Conservation (phyloP, 2,113 vertebrate species). For the Prolemur simus region DNA sequence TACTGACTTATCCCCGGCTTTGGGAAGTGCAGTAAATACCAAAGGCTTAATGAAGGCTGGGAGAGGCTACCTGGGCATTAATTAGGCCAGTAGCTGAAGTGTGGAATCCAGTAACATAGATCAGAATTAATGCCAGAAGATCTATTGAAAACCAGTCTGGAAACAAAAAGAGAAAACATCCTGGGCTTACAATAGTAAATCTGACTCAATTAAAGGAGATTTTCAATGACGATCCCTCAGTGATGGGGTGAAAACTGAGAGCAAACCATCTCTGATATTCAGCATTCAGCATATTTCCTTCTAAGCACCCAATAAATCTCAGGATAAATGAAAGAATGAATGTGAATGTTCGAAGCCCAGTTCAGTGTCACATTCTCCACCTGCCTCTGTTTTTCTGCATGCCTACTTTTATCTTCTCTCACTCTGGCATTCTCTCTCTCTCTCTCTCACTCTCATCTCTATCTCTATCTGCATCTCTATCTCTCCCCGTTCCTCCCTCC, state of each 20-base stretch:
- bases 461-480: no score
- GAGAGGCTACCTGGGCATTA: neutral
- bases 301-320: neutral
- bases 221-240: slow-evolving; percentile 4
- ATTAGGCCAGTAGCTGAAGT: slow-evolving; percentile 37
- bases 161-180: neutral
- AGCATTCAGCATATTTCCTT: neutral
- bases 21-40: neutral
- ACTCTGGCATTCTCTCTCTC: neutral
- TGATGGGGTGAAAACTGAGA: neutral
- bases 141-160: neutral
- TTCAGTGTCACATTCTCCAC: neutral
- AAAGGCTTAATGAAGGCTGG: slow-evolving; percentile 3
- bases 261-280: neutral
- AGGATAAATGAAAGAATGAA: neutral
- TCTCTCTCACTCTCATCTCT: no score
- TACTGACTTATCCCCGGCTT: slow-evolving; percentile 12
- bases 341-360: neutral
- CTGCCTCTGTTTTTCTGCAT: neutral
- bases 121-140: slow-evolving; percentile 36
- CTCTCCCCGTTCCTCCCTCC: no score
- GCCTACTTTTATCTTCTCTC: neutral
- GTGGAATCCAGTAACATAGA: slow-evolving; percentile 8
- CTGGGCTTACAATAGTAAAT: neutral
- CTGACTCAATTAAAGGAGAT: neutral